These are phyloP conservation scores for Scytalopus superciliaris DNA, from an alignment of 2,113 vertebrate species.

Conservation along the genomic window DNA sequence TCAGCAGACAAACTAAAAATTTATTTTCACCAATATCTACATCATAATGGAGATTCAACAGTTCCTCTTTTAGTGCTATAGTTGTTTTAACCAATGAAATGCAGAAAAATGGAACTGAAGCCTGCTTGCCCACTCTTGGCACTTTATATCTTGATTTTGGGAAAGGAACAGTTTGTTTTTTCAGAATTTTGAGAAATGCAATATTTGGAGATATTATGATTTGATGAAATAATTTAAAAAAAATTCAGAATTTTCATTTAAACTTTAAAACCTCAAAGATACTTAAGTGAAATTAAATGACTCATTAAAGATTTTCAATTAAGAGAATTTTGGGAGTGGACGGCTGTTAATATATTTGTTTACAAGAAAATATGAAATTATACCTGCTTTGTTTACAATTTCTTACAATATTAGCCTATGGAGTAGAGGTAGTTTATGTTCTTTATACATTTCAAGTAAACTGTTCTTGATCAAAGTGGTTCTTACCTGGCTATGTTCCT, in stretches of 20 bases:
- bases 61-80: not conserved
- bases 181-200: not conserved
- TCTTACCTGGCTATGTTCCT: slow-evolving; percentile 92
- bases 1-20: not conserved
- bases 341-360: not conserved
- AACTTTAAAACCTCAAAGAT: not conserved
- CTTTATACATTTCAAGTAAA: slow-evolving; percentile 9
- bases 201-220: not conserved
- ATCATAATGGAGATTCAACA: not conserved
- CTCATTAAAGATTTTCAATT: not conserved
- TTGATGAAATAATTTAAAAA: not conserved
- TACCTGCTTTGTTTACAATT: not conserved
- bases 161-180: not conserved
- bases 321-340: not conserved
- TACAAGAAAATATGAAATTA: not conserved
- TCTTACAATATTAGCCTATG: not conserved
- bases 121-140: not conserved
- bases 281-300: not conserved
- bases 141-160: not conserved
- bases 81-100: not conserved
- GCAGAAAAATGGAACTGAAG: not conserved
- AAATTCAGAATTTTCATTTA: not conserved
- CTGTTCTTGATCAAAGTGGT: slow-evolving; percentile 32
- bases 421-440: slow-evolving; percentile 28
- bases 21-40: not conserved